Percentiles rank a stretch among this genome's conserved stretches.
Evolutionary conservation across 2,113 vertebrate genomes (phyloP).

Genomic region (Galbula dea): DNA sequence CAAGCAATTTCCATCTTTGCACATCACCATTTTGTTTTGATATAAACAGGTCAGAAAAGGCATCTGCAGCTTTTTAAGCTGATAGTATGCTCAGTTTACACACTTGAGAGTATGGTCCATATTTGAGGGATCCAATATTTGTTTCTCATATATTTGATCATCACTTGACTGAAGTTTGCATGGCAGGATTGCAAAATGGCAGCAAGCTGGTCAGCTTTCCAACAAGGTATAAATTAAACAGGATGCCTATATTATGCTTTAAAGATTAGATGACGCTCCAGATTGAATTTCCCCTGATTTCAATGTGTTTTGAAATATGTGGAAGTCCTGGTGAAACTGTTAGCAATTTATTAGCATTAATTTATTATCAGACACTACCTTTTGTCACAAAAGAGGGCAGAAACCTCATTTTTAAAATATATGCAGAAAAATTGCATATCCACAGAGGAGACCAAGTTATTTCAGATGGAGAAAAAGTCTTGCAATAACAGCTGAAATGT

Average conservation of each 20-base stretch:
- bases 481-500: not conserved
- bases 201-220: not conserved
- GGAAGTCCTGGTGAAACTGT: not conserved
- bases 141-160: not conserved
- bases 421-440: not conserved
- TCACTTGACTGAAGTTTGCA: not conserved
- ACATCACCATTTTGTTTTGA: not conserved
- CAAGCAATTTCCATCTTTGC: not conserved
- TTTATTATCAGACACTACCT: not conserved
- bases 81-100: not conserved
- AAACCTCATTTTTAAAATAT: not conserved
- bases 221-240: not conserved
- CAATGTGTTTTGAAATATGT: not conserved
- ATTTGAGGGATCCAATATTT: not conserved
- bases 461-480: not conserved
- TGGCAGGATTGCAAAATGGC: not conserved
- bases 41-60: not conserved
- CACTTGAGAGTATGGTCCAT: not conserved
- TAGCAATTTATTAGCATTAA: not conserved
- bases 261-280: not conserved
- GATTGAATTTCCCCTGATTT: not conserved
- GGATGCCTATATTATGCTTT: not conserved
- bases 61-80: not conserved
- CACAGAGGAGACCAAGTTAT: not conserved
- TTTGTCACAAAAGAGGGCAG: not conserved